Evolutionary conservation across 2,113 vertebrate genomes (phyloP).

Genomic region (Gavialis gangeticus): DNA sequence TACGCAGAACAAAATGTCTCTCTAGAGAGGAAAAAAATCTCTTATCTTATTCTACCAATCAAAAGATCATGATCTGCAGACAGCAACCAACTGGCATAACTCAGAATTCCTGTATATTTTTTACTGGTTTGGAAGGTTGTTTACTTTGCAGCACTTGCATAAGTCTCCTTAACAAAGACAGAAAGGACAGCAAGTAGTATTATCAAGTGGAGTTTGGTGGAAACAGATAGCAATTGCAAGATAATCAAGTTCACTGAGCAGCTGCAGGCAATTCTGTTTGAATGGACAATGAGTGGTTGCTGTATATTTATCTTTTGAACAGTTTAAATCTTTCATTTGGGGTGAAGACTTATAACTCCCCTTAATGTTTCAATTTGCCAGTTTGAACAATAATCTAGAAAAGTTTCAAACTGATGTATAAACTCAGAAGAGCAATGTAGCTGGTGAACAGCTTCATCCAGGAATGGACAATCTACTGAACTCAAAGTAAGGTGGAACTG

Average conservation of each 20-base stretch:
- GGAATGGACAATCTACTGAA: slow-evolving; percentile 6
- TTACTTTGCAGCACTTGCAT: background rate
- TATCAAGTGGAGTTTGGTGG: slow-evolving; percentile 14
- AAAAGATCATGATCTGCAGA: background rate
- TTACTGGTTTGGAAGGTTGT: background rate
- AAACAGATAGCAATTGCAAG: background rate
- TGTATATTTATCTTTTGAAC: background rate
- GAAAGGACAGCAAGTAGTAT: background rate
- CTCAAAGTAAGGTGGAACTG: background rate
- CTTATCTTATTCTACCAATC: background rate
- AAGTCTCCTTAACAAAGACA: slow-evolving; percentile 29
- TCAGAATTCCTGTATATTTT: background rate
- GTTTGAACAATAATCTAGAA: background rate
- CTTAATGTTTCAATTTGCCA: background rate
- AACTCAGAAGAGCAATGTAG: background rate
- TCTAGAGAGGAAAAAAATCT: background rate
- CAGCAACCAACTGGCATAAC: background rate
- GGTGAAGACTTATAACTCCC: background rate
- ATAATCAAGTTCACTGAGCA: background rate
- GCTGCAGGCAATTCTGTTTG: background rate
- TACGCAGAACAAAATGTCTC: background rate
- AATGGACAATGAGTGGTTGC: background rate
- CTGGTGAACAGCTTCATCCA: background rate
- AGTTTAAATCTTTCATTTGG: background rate
- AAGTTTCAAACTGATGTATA: background rate